Evolutionary conservation across 2,888 invertebrate species (phyloP), one percentile per base, ranked within the genome.

Genomic region (Cheilosia impressa): DNA sequence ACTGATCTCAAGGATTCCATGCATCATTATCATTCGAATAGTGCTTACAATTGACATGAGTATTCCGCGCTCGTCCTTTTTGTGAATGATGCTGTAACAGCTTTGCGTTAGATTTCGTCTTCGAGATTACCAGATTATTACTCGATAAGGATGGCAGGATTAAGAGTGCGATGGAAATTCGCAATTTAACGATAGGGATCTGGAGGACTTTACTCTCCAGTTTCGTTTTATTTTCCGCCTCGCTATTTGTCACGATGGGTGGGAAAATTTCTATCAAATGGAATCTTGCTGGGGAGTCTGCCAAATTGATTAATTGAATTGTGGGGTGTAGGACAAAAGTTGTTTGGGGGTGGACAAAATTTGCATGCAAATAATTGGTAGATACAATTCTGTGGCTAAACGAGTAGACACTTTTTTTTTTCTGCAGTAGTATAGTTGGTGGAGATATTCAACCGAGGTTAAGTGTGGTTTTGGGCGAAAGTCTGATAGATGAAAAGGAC

Each of bases 311-410:
- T 69, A 81, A 69, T 76, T 57, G 69, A n/a, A 58, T 24, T 60
- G 50, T 34, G 45, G 17, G 43, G 9, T 22, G 10, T 55, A 17
- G 45, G 45, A 19, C 17, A 9, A n/a, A 45, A 5, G 24, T 24
- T 62, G 17, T 38, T 38, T 1, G 13, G 10, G 10, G 38, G 10
- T 38, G 38, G 17, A 45, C 13, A 24, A 43, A 66, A 80, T 73
- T 80, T 68, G 17, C 22, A 75, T 68, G 41, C 75, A 43, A 80
- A 45, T 71, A 78, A 72, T 65, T 78, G 71, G 63, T 43, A 52
- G n/a, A 47, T 38, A 38, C 10, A 47, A 58, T 58, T 71, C 57
- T 78, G 57, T 22, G 55, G 62, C 34, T 22, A 15, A 45, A 45
- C 6, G 45, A 24, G 24, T 47, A 55, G 34, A 50, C 24, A n/a